Percentiles rank a stretch among this genome's conserved stretches.
Conservation (phyloP, 1,140 invertebrate species). For the Tetragnatha versicolor region DNA sequence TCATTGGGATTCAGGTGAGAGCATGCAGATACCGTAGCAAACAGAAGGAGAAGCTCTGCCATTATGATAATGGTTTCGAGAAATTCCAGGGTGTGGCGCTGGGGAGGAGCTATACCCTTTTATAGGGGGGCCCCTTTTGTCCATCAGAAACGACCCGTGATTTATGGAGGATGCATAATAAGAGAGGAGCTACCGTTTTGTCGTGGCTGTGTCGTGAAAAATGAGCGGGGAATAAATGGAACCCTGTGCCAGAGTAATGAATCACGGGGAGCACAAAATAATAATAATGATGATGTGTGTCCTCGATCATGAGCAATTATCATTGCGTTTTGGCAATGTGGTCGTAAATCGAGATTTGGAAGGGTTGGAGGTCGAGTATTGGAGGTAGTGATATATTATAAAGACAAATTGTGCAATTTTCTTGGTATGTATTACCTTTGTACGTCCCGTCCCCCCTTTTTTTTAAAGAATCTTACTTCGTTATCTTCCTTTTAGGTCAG, state of each 20-base stretch:
- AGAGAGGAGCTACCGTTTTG: conserved; percentile 19
- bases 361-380: no score
- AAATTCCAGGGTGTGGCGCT: conserved; percentile 41
- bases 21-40: neutral
- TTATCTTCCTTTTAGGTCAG: no score
- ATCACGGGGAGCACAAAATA: neutral
- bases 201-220: neutral
- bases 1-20: neutral
- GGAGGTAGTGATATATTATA: no score
- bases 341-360: no score
- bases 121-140: conserved; percentile 15
- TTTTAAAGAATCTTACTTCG: no score
- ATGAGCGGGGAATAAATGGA: neutral
- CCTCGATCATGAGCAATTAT: no score
- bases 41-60: conserved; percentile 30
- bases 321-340: no score
- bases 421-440: no score
- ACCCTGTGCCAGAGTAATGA: no score
- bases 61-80: conserved; percentile 32
- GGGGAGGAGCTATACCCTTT: neutral
- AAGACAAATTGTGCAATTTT: no score
- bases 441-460: no score
- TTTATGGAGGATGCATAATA: conserved; percentile 21
- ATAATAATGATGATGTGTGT: no score
- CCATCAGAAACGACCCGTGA: conserved; percentile 27